Base-by-base conservation (phyloP, 2,797 vertebrate species). In the Mallotus villosus region DNA sequence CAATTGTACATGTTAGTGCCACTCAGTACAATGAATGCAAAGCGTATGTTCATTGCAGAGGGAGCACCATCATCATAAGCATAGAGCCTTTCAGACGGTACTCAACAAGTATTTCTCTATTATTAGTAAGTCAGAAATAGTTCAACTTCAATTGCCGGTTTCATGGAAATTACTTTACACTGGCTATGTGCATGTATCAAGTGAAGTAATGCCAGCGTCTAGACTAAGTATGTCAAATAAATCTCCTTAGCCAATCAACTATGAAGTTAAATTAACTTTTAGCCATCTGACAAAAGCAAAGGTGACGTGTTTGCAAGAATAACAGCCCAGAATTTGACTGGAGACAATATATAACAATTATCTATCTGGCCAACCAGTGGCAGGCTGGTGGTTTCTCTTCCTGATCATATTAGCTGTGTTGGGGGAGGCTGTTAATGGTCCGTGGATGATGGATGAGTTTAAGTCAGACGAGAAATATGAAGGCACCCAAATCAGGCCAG, bases 361-460 rank as follows among this genome's bases (percentile, higher is more conserved):
- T 78, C 79, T 80, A 71, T 69, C 74, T 68, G 65, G 75, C 74
- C 76, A 78, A 66, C 49, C 77, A 79, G 73, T 69, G 75, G 75
- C 76, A 75, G 75, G 17, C 24, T 83, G 79, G 25, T 69, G 74
- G 77, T 80, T 78, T 41, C 75, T 80, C 78, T 71, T 78, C 76
- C 81, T 86, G 83, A 87, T 85, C 83, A 81, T 72, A 87, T 90
- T 84, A 86, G 75, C 79, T 61, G 74, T 84, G 84, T 86, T 71
- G 76, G 74, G 78, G 80, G 84, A 74, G 78, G 69, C 67, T 74
- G 84, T 85, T 91, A 91, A 90, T 90, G 85, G 86, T 32, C 82
- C 29, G 68, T 49, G 84, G 83, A 91, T 87, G 87, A 90, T 86
- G 76, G 87, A 91, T 86, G 87, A 85, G 74, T 81, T 84, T 81